phyloP scores from a whole-genome alignment of 1,140 invertebrate species.

The Nebria ingens region DNA sequence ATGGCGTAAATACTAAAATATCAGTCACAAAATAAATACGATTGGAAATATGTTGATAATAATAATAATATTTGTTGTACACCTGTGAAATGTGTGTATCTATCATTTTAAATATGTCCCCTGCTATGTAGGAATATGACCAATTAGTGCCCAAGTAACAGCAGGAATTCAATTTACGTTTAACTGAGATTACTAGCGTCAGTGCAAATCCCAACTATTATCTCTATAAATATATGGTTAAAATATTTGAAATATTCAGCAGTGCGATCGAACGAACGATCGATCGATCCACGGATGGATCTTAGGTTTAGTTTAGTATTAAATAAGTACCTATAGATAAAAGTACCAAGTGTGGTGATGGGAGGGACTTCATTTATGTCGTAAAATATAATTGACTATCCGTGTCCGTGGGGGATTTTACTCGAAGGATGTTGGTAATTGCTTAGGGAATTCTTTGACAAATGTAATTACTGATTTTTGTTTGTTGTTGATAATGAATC shows the following conservation, averaged over 20 bases:
- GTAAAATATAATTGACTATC: conserved; percentile 5
- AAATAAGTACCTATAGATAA: too few species aligned
- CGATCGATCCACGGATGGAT: background rate
- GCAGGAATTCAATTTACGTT: conserved; percentile 5
- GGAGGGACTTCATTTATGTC: background rate
- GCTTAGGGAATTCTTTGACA: background rate
- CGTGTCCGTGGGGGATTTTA: conserved; percentile 4
- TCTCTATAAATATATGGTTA: too few species aligned
- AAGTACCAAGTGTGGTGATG: conserved; percentile 1
- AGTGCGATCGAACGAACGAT: too few species aligned
- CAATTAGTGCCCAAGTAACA: conserved; percentile 2
- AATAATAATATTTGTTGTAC: too few species aligned
- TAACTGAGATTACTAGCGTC: background rate
- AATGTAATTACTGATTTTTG: background rate
- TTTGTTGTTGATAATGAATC: background rate
- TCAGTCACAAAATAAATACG: too few species aligned
- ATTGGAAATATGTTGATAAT: too few species aligned
- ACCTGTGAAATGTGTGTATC: too few species aligned
- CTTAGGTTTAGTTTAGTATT: too few species aligned
- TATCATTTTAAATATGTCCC: background rate
- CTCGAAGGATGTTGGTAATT: conserved; percentile 1
- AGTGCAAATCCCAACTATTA: background rate
- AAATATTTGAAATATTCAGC: conserved; percentile 1
- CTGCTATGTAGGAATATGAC: conserved; percentile 5
- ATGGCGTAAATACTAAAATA: too few species aligned